These are phyloP conservation scores for Phaenicophaeus curvirostris DNA, from an alignment of 2,797 vertebrate genomes.

Conservation along the genomic window DNA sequence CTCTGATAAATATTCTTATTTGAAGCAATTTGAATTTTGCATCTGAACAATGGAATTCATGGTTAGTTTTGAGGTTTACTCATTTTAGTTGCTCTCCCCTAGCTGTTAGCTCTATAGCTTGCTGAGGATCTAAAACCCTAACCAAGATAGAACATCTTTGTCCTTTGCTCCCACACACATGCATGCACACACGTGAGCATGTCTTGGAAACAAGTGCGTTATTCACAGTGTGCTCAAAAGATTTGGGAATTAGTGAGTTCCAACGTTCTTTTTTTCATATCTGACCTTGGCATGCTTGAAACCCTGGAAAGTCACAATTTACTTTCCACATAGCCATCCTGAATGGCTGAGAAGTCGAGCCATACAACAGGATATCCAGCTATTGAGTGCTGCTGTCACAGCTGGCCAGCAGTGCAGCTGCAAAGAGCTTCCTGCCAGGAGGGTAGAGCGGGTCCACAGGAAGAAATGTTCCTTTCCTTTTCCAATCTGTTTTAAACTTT, in stretches of 20 bases:
- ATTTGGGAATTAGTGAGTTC: slow-evolving; percentile 31
- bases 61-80: background rate
- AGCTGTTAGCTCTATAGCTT: background rate
- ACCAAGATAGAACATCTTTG: background rate
- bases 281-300: slow-evolving; percentile 72
- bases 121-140: background rate
- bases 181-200: rapidly evolving
- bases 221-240: slow-evolving; percentile 3
- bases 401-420: slow-evolving; percentile 83
- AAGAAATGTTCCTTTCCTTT: slow-evolving; percentile 81
- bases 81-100: background rate
- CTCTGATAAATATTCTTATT: background rate
- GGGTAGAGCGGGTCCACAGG: slow-evolving; percentile 80
- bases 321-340: slow-evolving; percentile 62
- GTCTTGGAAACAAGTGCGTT: slow-evolving; percentile 19
- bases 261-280: slow-evolving; percentile 33
- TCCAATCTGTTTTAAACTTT: slow-evolving; percentile 76
- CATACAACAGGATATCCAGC: slow-evolving; percentile 89
- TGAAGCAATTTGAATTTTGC: background rate
- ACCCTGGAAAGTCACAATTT: slow-evolving; percentile 78
- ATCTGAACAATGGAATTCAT: background rate
- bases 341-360: slow-evolving; percentile 70
- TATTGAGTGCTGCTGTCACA: slow-evolving; percentile 86
- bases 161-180: background rate
- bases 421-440: slow-evolving; percentile 79